Evolutionary conservation across 2,888 invertebrate genomes (phyloP).

Genomic region (Eulithis prunata): DNA sequence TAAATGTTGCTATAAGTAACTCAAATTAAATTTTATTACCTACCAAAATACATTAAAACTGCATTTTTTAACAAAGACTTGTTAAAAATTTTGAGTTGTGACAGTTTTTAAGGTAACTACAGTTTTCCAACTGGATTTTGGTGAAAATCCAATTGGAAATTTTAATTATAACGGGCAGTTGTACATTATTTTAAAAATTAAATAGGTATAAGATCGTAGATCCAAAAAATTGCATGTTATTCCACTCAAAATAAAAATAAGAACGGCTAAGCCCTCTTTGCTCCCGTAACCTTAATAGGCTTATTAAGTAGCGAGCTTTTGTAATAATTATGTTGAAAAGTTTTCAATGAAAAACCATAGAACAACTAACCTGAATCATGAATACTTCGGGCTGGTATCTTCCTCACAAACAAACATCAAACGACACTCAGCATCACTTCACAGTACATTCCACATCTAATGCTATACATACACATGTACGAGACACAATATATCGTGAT

Average conservation of each 20-base stretch:
- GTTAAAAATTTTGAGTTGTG: too few species aligned
- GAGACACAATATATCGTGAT: conserved; percentile 63
- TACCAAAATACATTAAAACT: background rate
- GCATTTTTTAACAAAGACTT: background rate
- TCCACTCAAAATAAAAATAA: background rate
- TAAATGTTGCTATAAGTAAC: background rate
- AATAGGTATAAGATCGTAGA: too few species aligned
- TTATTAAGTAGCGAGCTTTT: conserved; percentile 9
- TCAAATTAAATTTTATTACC: background rate
- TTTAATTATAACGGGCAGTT: too few species aligned
- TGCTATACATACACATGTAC: conserved; percentile 59
- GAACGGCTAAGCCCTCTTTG: background rate
- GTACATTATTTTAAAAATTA: too few species aligned
- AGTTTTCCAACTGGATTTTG: background rate
- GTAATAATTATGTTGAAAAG: conserved; percentile 2
- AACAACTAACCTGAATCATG: conserved; percentile 81
- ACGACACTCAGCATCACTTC: conserved; percentile 72
- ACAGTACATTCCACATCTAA: conserved; percentile 80
- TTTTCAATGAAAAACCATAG: conserved; percentile 35
- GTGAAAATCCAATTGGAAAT: too few species aligned
- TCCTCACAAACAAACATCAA: conserved; percentile 73
- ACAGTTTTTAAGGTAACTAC: too few species aligned
- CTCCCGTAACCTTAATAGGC: background rate
- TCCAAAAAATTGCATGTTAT: too few species aligned
- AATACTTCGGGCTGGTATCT: conserved; percentile 64